Percentiles rank a stretch among this genome's conserved stretches.
phyloP scores from a whole-genome alignment of 2,113 vertebrate genomes.

The Campylomormyrus tamandua region DNA sequence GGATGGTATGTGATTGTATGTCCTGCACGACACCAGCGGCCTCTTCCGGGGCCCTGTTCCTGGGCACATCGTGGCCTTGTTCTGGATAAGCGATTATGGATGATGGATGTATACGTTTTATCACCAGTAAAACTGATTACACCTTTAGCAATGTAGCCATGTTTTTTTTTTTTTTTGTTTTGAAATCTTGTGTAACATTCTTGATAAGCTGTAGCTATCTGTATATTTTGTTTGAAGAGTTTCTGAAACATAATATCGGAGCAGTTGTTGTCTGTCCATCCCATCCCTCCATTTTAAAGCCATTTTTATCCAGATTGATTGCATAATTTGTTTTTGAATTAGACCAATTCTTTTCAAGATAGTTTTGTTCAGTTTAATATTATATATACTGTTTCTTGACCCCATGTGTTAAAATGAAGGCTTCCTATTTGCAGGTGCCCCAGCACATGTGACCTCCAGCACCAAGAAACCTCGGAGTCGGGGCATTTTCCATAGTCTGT shows the following conservation, averaged over 20 bases:
- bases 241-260: neutral
- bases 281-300: neutral
- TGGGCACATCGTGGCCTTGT: neutral
- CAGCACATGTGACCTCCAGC: slow-evolving; percentile 44
- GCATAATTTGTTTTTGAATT: neutral
- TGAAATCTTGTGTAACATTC: neutral
- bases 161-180: neutral
- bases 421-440: slow-evolving; percentile 49
- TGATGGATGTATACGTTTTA: neutral
- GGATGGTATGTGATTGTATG: neutral
- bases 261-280: neutral
- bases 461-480: slow-evolving; percentile 67
- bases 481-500: slow-evolving; percentile 67
- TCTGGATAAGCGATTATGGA: neutral
- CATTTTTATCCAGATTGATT: neutral
- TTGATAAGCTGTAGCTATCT: neutral
- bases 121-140: neutral
- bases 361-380: neutral
- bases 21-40: neutral
- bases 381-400: neutral
- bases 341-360: neutral
- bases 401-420: neutral
- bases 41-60: neutral
- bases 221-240: neutral
- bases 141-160: neutral